Conservation (phyloP, 2,888 invertebrate genomes). For the Abscondita cerata region DNA sequence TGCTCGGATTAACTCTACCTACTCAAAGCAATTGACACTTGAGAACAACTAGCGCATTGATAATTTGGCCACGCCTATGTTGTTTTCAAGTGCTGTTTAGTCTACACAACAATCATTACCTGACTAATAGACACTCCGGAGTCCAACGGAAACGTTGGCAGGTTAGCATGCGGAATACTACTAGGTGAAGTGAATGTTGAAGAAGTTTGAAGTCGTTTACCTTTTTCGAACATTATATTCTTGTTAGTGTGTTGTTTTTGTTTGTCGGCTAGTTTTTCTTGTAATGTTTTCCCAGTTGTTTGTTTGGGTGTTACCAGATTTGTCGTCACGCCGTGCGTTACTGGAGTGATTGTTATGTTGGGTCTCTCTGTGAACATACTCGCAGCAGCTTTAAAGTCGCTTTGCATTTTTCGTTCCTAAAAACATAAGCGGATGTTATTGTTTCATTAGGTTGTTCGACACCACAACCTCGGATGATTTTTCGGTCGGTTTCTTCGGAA, state of each 20-base stretch:
- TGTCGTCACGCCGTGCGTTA: conserved; percentile 58
- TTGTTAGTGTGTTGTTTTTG: conserved; percentile 60
- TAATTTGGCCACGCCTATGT: no score
- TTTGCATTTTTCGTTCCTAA: conserved; percentile 19
- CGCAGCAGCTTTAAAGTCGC: conserved; percentile 23
- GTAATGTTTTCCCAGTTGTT: conserved; percentile 65
- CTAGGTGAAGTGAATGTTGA: conserved; percentile 27
- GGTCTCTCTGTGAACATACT: conserved; percentile 58
- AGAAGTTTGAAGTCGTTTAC: conserved; percentile 21
- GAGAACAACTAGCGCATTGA: no score
- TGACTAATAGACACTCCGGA: conserved; percentile 55
- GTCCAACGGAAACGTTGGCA: conserved; percentile 50
- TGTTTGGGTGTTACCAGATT: conserved; percentile 42
- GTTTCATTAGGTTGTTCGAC: no score
- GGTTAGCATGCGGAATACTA: conserved; percentile 34
- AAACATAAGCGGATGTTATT: no score
- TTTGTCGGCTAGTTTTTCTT: conserved; percentile 72
- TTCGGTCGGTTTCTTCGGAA: conserved; percentile 25
- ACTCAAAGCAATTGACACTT: no score
- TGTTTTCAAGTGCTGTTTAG: no score
- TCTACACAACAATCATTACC: conserved; percentile 50
- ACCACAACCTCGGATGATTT: neutral
- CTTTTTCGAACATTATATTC: conserved; percentile 30
- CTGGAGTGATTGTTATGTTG: conserved; percentile 60
- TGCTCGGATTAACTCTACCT: no score